These are phyloP conservation scores for Aeoliscus strigatus DNA, from an alignment of 2,797 vertebrate species.

Conservation along the genomic window DNA sequence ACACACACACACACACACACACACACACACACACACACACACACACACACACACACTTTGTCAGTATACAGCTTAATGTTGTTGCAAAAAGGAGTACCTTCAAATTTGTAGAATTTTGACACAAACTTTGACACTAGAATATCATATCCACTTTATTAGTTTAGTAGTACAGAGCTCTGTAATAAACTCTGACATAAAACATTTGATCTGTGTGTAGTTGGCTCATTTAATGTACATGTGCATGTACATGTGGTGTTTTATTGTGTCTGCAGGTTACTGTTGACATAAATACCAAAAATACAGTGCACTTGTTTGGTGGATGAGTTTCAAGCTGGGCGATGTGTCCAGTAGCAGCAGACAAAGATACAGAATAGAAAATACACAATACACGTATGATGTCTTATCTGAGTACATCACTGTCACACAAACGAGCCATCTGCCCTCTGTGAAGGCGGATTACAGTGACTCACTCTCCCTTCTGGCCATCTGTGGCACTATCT, in stretches of 20 bases:
- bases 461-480: constrained; percentile 63
- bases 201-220: neutral
- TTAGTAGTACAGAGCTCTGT: too few relatives aligned
- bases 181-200: too few relatives aligned
- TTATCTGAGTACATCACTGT: constrained; percentile 56
- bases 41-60: too few relatives aligned
- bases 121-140: too few relatives aligned
- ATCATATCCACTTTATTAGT: too few relatives aligned
- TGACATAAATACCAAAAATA: neutral
- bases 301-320: constrained; percentile 8
- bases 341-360: constrained; percentile 34
- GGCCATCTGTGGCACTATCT: too few relatives aligned
- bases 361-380: constrained; percentile 44
- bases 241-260: constrained; percentile 1
- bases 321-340: constrained; percentile 19
- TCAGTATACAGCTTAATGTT: too few relatives aligned
- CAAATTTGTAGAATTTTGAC: too few relatives aligned
- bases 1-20: too few relatives aligned
- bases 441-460: constrained; percentile 49
- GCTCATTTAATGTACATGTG: neutral
- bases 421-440: constrained; percentile 44
- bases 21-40: too few relatives aligned
- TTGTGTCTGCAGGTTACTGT: neutral
- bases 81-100: too few relatives aligned
- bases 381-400: constrained; percentile 56